phyloP scores from a whole-genome alignment of 2,797 vertebrate species.

The Girardinus metallicus region DNA sequence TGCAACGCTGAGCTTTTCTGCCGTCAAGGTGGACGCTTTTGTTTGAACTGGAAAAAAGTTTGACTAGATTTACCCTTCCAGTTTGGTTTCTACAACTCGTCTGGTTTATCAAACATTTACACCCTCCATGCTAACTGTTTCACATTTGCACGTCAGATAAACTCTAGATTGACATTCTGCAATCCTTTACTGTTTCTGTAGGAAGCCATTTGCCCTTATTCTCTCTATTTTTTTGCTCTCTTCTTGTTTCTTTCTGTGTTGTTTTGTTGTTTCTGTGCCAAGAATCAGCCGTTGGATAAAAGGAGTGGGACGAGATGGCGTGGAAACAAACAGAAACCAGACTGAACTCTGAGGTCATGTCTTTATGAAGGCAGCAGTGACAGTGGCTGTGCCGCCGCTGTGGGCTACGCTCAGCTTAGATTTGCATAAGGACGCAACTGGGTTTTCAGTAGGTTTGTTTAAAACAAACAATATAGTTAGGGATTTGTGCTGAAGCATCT shows the following conservation, averaged over 20 bases:
- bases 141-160: not conserved
- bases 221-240: not conserved
- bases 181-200: not conserved
- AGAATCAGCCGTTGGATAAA: conserved; percentile 16
- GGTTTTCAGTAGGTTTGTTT: not conserved
- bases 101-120: not conserved
- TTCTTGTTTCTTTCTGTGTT: not conserved
- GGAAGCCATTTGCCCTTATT: not conserved
- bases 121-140: not conserved
- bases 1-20: conserved; percentile 7
- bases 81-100: not conserved
- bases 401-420: not conserved
- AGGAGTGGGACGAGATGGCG: not conserved
- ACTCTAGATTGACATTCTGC: not conserved
- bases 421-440: conserved; percentile 1
- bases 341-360: conserved; percentile 21
- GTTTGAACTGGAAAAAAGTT: not conserved
- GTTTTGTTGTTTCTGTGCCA: not conserved
- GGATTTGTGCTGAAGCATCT: not conserved
- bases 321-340: conserved; percentile 25
- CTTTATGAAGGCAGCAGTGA: not conserved
- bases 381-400: conserved; percentile 1
- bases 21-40: not conserved
- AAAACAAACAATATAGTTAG: not conserved
- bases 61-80: not conserved